Conservation (phyloP, 2,113 vertebrate species). For the Chionodraco myersi region DNA sequence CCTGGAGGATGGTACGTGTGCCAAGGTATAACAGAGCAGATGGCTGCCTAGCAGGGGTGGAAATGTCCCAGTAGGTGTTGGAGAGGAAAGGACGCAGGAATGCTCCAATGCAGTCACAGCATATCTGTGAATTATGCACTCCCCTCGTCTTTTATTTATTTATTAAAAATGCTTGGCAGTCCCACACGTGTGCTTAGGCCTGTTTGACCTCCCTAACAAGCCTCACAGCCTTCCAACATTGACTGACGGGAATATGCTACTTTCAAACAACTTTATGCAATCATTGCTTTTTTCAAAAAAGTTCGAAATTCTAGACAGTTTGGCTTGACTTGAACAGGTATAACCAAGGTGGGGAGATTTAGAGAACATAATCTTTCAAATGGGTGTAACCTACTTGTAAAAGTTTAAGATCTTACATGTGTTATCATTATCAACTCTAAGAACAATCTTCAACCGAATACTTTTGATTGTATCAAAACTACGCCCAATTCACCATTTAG, state of each 20-base stretch:
- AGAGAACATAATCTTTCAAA: constrained; percentile 4
- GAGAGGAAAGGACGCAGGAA: background rate
- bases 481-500: background rate
- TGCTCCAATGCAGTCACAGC: constrained; percentile 13
- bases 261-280: background rate
- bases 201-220: background rate
- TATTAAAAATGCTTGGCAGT: background rate
- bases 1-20: background rate
- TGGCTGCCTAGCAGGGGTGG: constrained; percentile 49
- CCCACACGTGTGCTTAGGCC: background rate
- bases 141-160: background rate
- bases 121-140: constrained; percentile 27
- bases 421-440: background rate
- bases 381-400: constrained; percentile 12
- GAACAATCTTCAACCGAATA: background rate
- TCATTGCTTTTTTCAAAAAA: background rate
- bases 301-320: background rate
- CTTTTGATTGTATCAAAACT: background rate
- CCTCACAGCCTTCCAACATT: too few species aligned
- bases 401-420: background rate
- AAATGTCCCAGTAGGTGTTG: constrained; percentile 5
- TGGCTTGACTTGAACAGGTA: constrained; percentile 15
- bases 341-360: background rate
- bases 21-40: constrained; percentile 44
- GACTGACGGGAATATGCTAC: background rate